Evolutionary conservation across 2,113 vertebrate species (phyloP), one percentile per base, ranked within the genome.

Genomic region (Myrmecobius fasciatus): DNA sequence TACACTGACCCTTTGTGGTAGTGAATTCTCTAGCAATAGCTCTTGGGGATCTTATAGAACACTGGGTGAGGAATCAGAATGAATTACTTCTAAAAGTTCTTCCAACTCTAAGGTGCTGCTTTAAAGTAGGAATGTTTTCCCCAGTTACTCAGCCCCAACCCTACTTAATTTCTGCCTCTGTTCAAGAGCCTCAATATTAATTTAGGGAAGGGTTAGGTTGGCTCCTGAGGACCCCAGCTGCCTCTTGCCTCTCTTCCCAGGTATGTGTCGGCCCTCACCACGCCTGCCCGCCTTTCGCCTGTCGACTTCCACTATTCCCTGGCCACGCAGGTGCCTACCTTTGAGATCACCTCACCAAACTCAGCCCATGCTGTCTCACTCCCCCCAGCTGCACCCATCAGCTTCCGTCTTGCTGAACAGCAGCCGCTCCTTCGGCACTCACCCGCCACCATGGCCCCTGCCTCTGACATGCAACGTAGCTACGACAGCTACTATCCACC

Each of bases 191-290:
- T 83, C 67, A 43, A 0, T 83, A 22, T 43, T 43, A 43, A 83
- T 83, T n/a, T 43, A 43, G 67, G 67, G 67, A 83, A 83, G 67
- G 10, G 75, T 89, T 7, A 53, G 26, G 25, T 0, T 0, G 25
- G 53, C 92, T 96, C 91, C 93, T 92, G 95, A 60, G 20, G 67
- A 83, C 36, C n/a, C 67, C 20, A 83, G 67, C 67, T 0, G 0
- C 52, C 60, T 88, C 67, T 83, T 94, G 60, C 97, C 93, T 60
- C 94, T 96, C 94, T 95, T 97, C 96, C 7, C 98, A 99, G 99
- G 98, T 99, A 99, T 0, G 99, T 99, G 98, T 99, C 99, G 2
- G 99, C 99, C 89, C 98, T 99, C 98, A 99, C 99, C 95, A 99
- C 99, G 91, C 99, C 99, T 97, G 99, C 99, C 91, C 99, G 99